These are phyloP conservation scores for Drosophila auraria DNA, from an alignment of 1,140 invertebrate genomes.

Conservation along the genomic window DNA sequence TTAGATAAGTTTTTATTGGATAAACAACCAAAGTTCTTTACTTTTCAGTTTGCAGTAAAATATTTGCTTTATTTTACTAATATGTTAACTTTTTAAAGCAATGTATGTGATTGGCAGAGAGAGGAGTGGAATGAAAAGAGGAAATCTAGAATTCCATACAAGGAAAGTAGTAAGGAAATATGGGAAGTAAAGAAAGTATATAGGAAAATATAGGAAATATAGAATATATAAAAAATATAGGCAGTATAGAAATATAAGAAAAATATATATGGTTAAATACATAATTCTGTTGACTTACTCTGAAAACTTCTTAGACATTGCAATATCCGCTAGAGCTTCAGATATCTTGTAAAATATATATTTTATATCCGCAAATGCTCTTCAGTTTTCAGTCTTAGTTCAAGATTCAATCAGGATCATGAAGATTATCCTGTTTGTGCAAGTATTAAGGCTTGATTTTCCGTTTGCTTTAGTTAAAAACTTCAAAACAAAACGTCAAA, in stretches of 20 bases:
- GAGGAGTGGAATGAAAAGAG: not conserved
- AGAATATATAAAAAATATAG: too few species aligned
- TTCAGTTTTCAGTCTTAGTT: not conserved
- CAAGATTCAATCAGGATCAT: not conserved
- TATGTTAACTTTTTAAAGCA: not conserved
- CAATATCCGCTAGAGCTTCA: too few species aligned
- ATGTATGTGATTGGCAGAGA: not conserved
- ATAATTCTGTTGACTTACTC: not conserved
- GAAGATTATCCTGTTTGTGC: not conserved
- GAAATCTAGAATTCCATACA: not conserved
- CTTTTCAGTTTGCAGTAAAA: not conserved
- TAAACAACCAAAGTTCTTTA: not conserved
- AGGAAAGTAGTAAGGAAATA: not conserved
- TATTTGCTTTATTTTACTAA: not conserved
- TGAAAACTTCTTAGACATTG: too few species aligned
- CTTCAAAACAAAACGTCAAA: not conserved
- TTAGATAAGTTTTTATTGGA: not conserved
- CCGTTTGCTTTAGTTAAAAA: not conserved
- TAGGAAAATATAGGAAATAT: not conserved
- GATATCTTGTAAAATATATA: not conserved
- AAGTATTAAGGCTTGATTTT: not conserved
- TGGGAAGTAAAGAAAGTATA: not conserved
- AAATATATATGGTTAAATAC: too few species aligned
- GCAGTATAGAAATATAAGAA: too few species aligned
- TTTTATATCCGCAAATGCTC: not conserved